Evolutionary conservation across 1,140 invertebrate genomes (phyloP).

Genomic region (Lordiphosa mommai): DNA sequence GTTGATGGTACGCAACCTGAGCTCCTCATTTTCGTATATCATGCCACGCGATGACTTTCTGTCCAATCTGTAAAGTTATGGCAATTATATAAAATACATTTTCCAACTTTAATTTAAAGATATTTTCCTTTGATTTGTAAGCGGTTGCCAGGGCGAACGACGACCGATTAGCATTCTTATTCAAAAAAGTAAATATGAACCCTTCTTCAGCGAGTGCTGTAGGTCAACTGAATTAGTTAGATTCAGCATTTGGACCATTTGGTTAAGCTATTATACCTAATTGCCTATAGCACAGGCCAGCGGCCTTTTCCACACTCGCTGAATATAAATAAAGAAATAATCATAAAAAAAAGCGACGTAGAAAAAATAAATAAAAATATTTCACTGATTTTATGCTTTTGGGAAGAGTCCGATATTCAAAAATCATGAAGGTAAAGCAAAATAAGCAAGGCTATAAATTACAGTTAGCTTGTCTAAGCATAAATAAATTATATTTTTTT

Average conservation of each 20-base stretch:
- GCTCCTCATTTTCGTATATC: constrained; percentile 95
- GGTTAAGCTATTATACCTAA: constrained; percentile 33
- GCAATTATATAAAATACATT: neutral
- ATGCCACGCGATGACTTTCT: constrained; percentile 91
- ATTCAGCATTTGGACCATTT: constrained; percentile 35
- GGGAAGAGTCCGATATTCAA: constrained; percentile 23
- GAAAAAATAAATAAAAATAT: constrained; percentile 71
- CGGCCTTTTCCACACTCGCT: constrained; percentile 63
- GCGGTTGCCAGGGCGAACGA: constrained; percentile 61
- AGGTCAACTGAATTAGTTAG: constrained; percentile 70
- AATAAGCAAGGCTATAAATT: constrained; percentile 56
- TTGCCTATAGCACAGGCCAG: constrained; percentile 44
- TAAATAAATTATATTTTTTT: constrained; percentile 1
- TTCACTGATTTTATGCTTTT: constrained; percentile 31
- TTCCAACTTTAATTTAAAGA: neutral
- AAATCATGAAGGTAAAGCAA: constrained; percentile 23
- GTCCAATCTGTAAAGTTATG: constrained; percentile 83
- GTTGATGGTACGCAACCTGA: constrained; percentile 92
- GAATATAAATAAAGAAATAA: constrained; percentile 64
- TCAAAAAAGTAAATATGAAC: constrained; percentile 16
- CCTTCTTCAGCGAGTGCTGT: constrained; percentile 65
- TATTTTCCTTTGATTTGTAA: constrained; percentile 45
- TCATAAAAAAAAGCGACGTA: constrained; percentile 55
- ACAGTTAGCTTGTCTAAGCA: constrained; percentile 24
- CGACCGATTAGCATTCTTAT: constrained; percentile 51